A percentile compares a stretch with the other conserved stretches of the same genome.
Evolutionary conservation across 2,797 vertebrate genomes (phyloP).

Genomic region (Takifugu rubripes): DNA sequence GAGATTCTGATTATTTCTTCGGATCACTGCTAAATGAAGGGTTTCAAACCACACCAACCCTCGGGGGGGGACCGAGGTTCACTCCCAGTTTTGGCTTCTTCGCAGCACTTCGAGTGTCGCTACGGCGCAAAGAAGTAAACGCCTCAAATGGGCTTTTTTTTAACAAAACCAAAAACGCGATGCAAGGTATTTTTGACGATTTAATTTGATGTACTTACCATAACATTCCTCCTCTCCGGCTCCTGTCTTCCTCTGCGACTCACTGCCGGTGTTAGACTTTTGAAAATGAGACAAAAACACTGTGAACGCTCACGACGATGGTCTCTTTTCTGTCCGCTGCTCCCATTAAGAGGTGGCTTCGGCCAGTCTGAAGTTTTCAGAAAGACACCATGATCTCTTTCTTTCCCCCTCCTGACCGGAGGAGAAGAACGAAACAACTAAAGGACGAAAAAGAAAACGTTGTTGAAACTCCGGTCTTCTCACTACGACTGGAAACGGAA

Average conservation of each 20-base stretch:
- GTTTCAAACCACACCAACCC: slow-evolving; percentile 33
- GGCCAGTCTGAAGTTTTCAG: slow-evolving; percentile 67
- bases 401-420: slow-evolving; percentile 5
- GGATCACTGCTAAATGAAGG: slow-evolving; percentile 10
- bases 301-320: slow-evolving; percentile 51
- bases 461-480: slow-evolving; percentile 56
- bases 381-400: slow-evolving; percentile 22
- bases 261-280: slow-evolving; percentile 62
- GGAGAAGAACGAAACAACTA: neutral
- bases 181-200: neutral
- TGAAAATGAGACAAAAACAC: slow-evolving; percentile 48
- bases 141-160: slow-evolving; percentile 8
- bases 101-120: slow-evolving; percentile 25
- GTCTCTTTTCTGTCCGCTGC: slow-evolving; percentile 24
- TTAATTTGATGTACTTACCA: slow-evolving; percentile 68
- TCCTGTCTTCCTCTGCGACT: slow-evolving; percentile 47
- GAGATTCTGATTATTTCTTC: too few relatives aligned
- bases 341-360: slow-evolving; percentile 40
- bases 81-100: slow-evolving; percentile 56
- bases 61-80: slow-evolving; percentile 31
- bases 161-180: slow-evolving; percentile 7
- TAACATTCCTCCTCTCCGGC: slow-evolving; percentile 66
- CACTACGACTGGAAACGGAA: slow-evolving; percentile 43
- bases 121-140: slow-evolving; percentile 22
- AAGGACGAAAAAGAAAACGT: slow-evolving; percentile 7